Base-by-base conservation (phyloP, 2,888 invertebrate species). In the Ramazzottius varieornatus region DNA sequence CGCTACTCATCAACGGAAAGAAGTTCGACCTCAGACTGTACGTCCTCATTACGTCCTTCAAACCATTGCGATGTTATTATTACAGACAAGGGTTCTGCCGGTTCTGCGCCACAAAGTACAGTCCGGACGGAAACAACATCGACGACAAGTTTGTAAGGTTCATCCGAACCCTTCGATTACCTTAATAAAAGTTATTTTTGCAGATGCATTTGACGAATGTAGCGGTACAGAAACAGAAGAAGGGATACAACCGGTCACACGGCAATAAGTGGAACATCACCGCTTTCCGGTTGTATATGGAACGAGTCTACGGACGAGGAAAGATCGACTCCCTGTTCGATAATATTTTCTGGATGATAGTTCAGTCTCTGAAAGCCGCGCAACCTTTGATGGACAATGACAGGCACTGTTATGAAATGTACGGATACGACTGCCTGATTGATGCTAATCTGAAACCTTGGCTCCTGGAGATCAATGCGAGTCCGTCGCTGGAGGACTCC, bases 131-230 rank as follows among this genome's bases (percentile, higher is more conserved):
- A 20, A 75, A 73, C 69, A 76, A 76, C 65, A 71, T 77, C 63
- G 77, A 77, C 69, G 78, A 77, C 68, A 76, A 46, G 16, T 32
- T 63, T 34, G 71, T 72, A 32, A 63, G 67, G 40, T 40, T 16
- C 29, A n/a, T n/a, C n/a, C n/a, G n/a, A n/a, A n/a, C n/a, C n/a
- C n/a, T n/a, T n/a, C n/a, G n/a, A n/a, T n/a, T n/a, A n/a, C n/a
- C n/a, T n/a, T n/a, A n/a, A n/a, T n/a, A n/a, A n/a, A n/a, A n/a
- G n/a, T n/a, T n/a, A n/a, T n/a, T n/a, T n/a, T 93, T 89, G 73
- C n/a, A n/a, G n/a, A 87, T 92, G 65, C 93, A 93, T 79, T 80
- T 93, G 65, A 93, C 93, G 16, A 94, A 94, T 75, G 93, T 93
- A 1, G 92, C 93, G 67, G 90, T 94, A n/a, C 94, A 96, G 77